phyloP scores from a whole-genome alignment of 2,113 vertebrate species.

The Caloenas nicobarica region DNA sequence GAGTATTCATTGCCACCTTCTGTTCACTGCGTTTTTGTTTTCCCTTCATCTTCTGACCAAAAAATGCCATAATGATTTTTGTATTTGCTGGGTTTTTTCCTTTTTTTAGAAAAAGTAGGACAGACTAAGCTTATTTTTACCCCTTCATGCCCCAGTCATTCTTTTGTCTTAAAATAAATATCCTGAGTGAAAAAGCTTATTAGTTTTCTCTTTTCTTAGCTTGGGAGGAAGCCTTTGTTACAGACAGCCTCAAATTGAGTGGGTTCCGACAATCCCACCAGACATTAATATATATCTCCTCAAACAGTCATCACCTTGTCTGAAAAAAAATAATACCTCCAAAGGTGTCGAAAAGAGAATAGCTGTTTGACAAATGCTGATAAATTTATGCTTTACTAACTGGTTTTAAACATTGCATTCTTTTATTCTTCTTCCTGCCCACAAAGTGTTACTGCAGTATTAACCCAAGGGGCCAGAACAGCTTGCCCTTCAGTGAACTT shows the following conservation, averaged over 20 bases:
- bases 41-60: neutral
- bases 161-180: neutral
- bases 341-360: neutral
- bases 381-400: neutral
- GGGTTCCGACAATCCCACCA: neutral
- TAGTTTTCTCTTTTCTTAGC: neutral
- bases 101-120: neutral
- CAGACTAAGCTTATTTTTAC: neutral
- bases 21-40: neutral
- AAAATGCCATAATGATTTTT: neutral
- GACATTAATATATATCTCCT: neutral
- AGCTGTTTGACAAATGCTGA: neutral
- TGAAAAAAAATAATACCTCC: neutral
- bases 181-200: neutral
- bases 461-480: neutral
- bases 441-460: neutral
- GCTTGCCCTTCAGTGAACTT: neutral
- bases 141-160: neutral
- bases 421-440: neutral
- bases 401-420: neutral
- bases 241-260: neutral
- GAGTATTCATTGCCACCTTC: neutral
- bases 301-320: neutral
- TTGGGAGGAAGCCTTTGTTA: neutral
- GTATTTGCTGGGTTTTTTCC: neutral